Evolutionary conservation across 2,888 invertebrate genomes (phyloP).

Genomic region (Hypselothyrea guttata): DNA sequence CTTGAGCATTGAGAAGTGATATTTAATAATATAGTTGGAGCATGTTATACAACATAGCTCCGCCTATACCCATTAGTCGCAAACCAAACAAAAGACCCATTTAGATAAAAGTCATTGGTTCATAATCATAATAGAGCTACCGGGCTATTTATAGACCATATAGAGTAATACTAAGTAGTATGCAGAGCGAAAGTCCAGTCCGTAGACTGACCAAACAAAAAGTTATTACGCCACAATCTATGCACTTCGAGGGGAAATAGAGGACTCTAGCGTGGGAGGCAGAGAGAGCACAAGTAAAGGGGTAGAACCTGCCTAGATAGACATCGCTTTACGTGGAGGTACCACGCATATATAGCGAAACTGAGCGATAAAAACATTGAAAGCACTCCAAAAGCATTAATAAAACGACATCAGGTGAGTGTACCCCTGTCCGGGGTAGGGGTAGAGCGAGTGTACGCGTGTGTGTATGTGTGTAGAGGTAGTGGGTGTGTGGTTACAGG

Average conservation of each 20-base stretch:
- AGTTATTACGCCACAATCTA: constrained; percentile 68
- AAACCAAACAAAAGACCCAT: constrained; percentile 69
- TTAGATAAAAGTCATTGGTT: constrained; percentile 63
- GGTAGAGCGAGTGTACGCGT: no score
- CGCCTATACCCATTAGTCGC: constrained; percentile 67
- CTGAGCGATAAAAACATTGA: constrained; percentile 70
- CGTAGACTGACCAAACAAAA: constrained; percentile 45
- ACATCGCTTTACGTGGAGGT: constrained; percentile 37
- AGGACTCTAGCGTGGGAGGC: background rate
- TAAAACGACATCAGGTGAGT: constrained; percentile 50
- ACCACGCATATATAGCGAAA: constrained; percentile 45
- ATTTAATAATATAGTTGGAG: constrained; percentile 16
- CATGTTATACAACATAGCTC: constrained; percentile 22
- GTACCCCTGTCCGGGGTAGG: background rate
- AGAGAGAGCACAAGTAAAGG: constrained; percentile 16
- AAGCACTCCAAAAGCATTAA: constrained; percentile 77
- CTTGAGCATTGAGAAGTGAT: constrained; percentile 12
- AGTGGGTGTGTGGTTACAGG: constrained; percentile 11
- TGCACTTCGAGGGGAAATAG: constrained; percentile 42
- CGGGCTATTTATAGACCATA: constrained; percentile 41
- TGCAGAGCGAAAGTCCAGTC: background rate
- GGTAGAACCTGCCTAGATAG: constrained; percentile 46
- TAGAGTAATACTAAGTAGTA: constrained; percentile 3
- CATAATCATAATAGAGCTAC: constrained; percentile 65
- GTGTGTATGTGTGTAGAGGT: background rate